Percentiles rank a stretch among this genome's conserved stretches.
Conservation (phyloP, 2,888 invertebrate genomes). For the Pristionchus mayeri region DNA sequence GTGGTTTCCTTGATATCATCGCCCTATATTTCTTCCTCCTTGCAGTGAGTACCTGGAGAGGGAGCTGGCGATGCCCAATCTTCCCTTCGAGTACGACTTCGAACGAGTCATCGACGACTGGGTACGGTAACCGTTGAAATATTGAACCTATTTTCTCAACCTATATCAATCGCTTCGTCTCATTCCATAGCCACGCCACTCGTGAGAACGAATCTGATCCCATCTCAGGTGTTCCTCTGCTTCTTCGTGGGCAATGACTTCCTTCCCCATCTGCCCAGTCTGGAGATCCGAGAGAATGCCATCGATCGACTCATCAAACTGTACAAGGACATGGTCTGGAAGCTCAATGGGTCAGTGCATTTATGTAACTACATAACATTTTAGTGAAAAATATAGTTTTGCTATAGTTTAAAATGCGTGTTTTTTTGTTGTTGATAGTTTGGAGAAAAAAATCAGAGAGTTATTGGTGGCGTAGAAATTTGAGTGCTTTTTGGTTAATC, state of each 20-base stretch:
- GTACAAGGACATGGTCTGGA: conserved; percentile 83
- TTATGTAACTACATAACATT: background rate
- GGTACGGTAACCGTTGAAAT: conserved; percentile 88
- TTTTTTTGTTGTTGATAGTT: no score
- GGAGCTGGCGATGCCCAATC: conserved; percentile 90
- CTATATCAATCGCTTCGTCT: no score
- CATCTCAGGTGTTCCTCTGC: conserved; percentile 93
- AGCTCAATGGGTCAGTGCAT: conserved; percentile 60
- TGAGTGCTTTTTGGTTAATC: no score
- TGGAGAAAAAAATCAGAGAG: no score
- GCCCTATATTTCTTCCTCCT: conserved; percentile 78
- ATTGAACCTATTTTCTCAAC: no score
- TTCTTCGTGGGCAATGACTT: conserved; percentile 98
- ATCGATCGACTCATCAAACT: conserved; percentile 92
- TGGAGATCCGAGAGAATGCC: conserved; percentile 87
- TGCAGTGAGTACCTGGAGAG: conserved; percentile 89
- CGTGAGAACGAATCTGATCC: no score
- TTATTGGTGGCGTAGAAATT: no score
- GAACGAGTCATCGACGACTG: conserved; percentile 97
- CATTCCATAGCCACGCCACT: no score
- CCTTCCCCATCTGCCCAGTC: conserved; percentile 94
- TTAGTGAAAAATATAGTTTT: background rate
- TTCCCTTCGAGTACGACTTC: conserved; percentile 94
- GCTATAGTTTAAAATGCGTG: no score
- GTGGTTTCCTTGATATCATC: background rate